Base-by-base conservation (phyloP, 1,140 invertebrate genomes). In the Tyrophagus putrescentiae region DNA sequence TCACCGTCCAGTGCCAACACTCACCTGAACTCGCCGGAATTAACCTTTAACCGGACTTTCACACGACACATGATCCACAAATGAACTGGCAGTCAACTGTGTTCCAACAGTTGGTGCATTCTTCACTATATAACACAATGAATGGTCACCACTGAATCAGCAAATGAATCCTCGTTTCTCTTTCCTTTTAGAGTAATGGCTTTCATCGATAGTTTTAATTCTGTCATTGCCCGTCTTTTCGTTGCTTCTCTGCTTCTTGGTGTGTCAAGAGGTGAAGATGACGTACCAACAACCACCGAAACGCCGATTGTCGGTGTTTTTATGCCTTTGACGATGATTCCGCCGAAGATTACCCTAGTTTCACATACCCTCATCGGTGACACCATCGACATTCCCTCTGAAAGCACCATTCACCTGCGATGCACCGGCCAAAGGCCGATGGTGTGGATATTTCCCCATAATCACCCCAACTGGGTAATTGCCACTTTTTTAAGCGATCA, bases 371-470 rank as follows among this genome's bases (percentile, higher is more conserved):
- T 42, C 5, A 16, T n/a, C 23, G 27, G 52, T 27, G 56, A 57
- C 31, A 57, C 56, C 25, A 57, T 57, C 27, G 56, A 57, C 31
- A 57, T 57, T 48, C 3, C 4, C 9, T 25, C 56, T 52, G 18
- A 21, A 1, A 39, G n/a, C 27, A 50, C 7, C 16, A 23, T 57
- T 16, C 56, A 57, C 31, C 23, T 57, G 7, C 16, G 36, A n/a
- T 57, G 56, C 32, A 57, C 33, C 6, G 56, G 56, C 16, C 32
- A 57, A 11, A 1, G n/a, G 27, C 45, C 45, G 18, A 53, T 57
- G 45, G 11, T 18, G 16, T 57, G 56, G 56, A 36, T n/a, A 9
- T 57, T 57, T 44, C 56, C 56, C 9, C 39, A 57, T 44, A 57
- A 57, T 44, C 3, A 54, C 39, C 7, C 36, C n/a, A 48, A 13